These are phyloP conservation scores for Megathymus violae DNA, from an alignment of 1,140 invertebrate genomes.

Conservation along the genomic window DNA sequence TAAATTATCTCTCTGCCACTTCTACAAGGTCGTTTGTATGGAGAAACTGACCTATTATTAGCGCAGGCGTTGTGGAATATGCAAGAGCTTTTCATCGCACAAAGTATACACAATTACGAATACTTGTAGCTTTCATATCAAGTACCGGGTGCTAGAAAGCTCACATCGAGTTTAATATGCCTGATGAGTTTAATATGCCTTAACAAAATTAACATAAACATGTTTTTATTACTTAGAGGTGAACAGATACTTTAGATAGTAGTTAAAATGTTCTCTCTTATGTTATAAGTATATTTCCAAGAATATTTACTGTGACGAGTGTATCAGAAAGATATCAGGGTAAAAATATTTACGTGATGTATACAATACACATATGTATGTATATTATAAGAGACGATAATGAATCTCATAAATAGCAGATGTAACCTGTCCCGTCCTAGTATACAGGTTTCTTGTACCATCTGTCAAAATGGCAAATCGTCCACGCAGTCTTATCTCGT, in stretches of 20 bases:
- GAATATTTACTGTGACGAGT: too few relatives aligned
- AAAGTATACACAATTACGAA: slow-evolving; percentile 34
- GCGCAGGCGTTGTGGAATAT: slow-evolving; percentile 9
- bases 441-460: too few relatives aligned
- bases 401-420: too few relatives aligned
- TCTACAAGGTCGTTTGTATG: background rate
- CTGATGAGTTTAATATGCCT: slow-evolving; percentile 4
- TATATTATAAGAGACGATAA: too few relatives aligned
- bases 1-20: background rate
- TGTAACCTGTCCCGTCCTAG: too few relatives aligned
- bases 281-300: too few relatives aligned
- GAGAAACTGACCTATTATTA: slow-evolving; percentile 7
- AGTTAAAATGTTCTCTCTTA: too few relatives aligned
- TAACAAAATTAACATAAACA: slow-evolving; percentile 10
- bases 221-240: slow-evolving; percentile 22
- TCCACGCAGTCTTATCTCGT: too few relatives aligned
- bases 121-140: slow-evolving; percentile 27
- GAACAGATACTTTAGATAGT: background rate
- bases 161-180: slow-evolving; percentile 28
- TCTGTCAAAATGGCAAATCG: too few relatives aligned
- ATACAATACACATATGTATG: too few relatives aligned
- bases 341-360: too few relatives aligned
- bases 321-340: too few relatives aligned
- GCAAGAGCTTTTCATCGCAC: slow-evolving; percentile 25
- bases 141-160: slow-evolving; percentile 25